phyloP scores from a whole-genome alignment of 2,888 invertebrate species.

The Adineta ricciae region DNA sequence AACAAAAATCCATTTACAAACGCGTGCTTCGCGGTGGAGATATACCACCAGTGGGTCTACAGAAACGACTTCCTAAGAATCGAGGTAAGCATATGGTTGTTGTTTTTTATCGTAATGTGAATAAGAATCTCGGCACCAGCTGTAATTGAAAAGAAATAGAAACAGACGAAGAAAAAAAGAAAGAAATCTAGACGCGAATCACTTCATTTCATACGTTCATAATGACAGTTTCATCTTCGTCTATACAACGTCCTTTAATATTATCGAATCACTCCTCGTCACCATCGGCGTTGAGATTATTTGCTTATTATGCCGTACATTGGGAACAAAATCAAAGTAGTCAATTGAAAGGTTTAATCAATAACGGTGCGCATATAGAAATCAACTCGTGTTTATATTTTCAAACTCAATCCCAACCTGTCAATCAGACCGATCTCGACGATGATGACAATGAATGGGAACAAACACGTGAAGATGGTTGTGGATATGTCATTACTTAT shows the following conservation, averaged over 20 bases:
- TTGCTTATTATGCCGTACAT: not conserved
- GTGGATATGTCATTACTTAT: not conserved
- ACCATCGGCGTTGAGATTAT: not conserved
- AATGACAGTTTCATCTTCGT: not conserved
- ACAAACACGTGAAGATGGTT: not conserved
- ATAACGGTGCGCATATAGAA: not conserved
- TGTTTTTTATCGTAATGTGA: not conserved
- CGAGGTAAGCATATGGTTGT: not conserved
- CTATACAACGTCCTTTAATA: not conserved
- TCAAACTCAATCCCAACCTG: not conserved
- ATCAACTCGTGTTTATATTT: slow-evolving; percentile 15
- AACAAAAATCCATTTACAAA: slow-evolving; percentile 12
- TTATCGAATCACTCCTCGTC: not conserved
- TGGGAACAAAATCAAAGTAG: not conserved
- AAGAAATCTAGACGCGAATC: not conserved
- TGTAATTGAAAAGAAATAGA: not conserved
- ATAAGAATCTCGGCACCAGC: not conserved
- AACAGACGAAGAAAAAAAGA: not conserved
- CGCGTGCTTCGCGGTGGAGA: not conserved
- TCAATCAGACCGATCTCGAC: not conserved
- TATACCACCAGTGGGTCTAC: not conserved
- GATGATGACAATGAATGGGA: not conserved
- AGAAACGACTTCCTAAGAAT: not conserved
- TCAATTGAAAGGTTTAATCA: not conserved
- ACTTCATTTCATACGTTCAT: not conserved